A percentile compares a stretch with the other conserved stretches of the same genome.
Conservation (phyloP, 2,888 invertebrate species). For the Adineta ricciae region DNA sequence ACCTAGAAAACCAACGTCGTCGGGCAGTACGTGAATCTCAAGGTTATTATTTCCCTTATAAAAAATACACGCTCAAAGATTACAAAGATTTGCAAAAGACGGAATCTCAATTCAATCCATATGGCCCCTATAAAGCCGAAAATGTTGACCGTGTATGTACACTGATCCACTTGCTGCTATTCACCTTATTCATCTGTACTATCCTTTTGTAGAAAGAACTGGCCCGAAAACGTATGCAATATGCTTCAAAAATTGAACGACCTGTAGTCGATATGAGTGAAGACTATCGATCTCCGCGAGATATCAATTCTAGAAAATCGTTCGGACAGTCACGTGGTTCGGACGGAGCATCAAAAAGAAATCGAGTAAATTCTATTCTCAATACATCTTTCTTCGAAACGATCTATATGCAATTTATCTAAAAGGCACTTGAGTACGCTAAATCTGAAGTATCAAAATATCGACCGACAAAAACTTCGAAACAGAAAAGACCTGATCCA, state of each 20-base stretch:
- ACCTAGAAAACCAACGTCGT: conserved; percentile 11
- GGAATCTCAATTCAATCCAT: neutral
- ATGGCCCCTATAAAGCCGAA: neutral
- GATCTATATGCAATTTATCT: neutral
- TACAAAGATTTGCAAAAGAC: conserved; percentile 6
- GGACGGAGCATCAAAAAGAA: neutral
- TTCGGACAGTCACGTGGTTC: neutral
- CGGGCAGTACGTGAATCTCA: neutral
- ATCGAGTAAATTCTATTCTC: neutral
- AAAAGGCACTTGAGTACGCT: neutral
- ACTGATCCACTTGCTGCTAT: neutral
- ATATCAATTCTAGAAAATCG: neutral
- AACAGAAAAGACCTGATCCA: neutral
- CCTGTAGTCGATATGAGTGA: neutral
- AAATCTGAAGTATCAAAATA: neutral
- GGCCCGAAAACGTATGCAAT: neutral
- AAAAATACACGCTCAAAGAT: conserved; percentile 7
- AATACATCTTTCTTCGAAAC: neutral
- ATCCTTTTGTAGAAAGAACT: neutral
- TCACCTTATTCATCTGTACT: neutral
- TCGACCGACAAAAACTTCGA: neutral
- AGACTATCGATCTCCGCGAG: neutral
- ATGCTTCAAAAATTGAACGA: neutral
- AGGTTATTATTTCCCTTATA: conserved; percentile 11
- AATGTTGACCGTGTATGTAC: neutral